Evolutionary conservation across 2,888 invertebrate genomes (phyloP), one percentile per base, ranked within the genome.

Genomic region (Dryobota labecula): DNA sequence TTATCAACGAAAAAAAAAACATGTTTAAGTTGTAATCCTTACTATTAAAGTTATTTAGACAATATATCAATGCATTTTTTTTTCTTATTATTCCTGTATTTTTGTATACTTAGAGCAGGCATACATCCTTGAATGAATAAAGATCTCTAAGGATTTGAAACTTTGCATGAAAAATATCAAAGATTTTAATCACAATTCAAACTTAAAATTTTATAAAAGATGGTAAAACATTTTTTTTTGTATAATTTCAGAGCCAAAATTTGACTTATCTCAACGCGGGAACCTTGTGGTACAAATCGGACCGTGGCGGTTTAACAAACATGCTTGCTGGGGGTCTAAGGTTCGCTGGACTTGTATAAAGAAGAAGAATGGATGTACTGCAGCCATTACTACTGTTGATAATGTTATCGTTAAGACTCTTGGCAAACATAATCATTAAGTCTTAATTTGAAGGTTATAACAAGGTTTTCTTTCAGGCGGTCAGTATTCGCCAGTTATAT

Each of bases 281-380:
- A 95, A 95, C 79, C 85, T 95, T 51, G 94, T 96, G 45, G 93
- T 96, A 18, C 93, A 94, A 84, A 95, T 96, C 51, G 96, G 95
- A 0, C 92, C 93, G 53, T 95, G 95, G 95, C 90, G 95, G 2
- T 96, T 95, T 84, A 95, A 95, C 86, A 95, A 95, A 82, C 95
- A 95, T 80, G 94, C 95, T 1, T 92, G 92, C 68, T 95, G 95
- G 94, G 95, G 95, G 9, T 91, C 94, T 65, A 95, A 95, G 83
- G 92, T 94, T 3, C 93, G 95, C 18, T 96, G 95, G 95, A 94
- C 94, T 0, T 96, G 96, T 84, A 94, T 95, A 83, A 95, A 95
- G 86, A 96, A 95, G 90, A 95, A 95, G 84, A 91, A 84, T 24
- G 95, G 95, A 0, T 96, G 95, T 75, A 94, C 91, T 5, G 95